Base-by-base conservation (phyloP, 2,797 vertebrate genomes). In the Ctenopoma kingsleyae region DNA sequence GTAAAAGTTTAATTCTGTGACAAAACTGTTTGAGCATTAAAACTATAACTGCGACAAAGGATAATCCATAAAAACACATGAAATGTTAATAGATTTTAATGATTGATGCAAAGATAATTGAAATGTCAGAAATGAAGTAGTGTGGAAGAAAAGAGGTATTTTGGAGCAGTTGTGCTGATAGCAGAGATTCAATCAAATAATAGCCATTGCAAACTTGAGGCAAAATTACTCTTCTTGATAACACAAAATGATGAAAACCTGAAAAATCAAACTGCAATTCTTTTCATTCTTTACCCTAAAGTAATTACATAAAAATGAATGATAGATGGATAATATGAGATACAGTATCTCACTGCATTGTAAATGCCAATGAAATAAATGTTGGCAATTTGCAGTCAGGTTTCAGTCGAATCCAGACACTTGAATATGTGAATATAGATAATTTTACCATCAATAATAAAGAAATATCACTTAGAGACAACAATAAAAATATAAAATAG, bases 91-190 rank as follows among this genome's bases (percentile, higher is more conserved):
- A 84, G 78, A 87, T 87, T 90, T 91, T 78, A 89, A 89, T 88
- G 89, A 91, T 91, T 92, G 87, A 92, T 92, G 79, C 80, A 71
- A 75, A 86, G 78, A 91, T 92, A 93, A 92, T 91, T 92, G 76
- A 84, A 89, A 73, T 86, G 88, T 91, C 89, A 86, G 71, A 86
- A 90, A 89, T 86, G 87, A 90, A 74, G 49, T 83, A 89, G 73
- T 89, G 81, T 70, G 65, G 54, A 54, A 51, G 84, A 80, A 74
- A 68, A 56, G 80, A 86, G 75, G 78, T 86, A 78, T 90, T 89
- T 80, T 77, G 66, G 74, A 88, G 78, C 71, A 70, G 67, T 76
- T 79, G 68, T 77, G 73, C 66, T 80, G 52, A 70, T 88, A 83
- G 80, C 74, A 80, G 64, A 47, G 71, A 83, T 85, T 87, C 76